Evolutionary conservation across 1,140 invertebrate species (phyloP), one percentile per base, ranked within the genome.

Genomic region (Cherax destructor): DNA sequence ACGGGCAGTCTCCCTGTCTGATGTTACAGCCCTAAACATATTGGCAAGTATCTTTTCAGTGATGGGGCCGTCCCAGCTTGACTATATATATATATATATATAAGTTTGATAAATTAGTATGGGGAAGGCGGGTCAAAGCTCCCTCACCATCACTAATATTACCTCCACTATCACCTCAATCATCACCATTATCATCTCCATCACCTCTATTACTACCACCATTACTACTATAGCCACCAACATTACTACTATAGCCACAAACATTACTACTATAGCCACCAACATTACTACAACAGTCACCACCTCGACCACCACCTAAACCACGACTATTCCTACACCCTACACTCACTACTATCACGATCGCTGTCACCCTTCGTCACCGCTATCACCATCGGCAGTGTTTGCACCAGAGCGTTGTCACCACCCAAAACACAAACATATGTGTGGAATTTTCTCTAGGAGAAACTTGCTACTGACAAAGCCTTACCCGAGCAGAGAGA

Each of bases 361-460:
- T 6, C 65, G 52, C 50, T 16, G 24, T 59, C 72, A 52, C 83
- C 49, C 52, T 49, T 59, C 47, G 24, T 72, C 72, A 86, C 83
- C 72, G 52, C 69, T 59, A 24, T 21, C 16, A 76, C 47, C 72
- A 74, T 41, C 47, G 65, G 7, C 30, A 72, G 16, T n/a, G 61
- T 24, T 21, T 50, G 24, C 61, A 49, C 3, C 9, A n/a, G 83
- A 13, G 5, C 9, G 30, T 24, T 83, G 80, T 83, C 80, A 85
- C 47, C 56, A 52, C 72, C 59, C 83, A 74, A 59, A 86, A 76
- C 9, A 24, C 21, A 76, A 76, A 86, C 56, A 59, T 86, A 76
- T 77, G 69, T 76, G 83, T 86, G 83, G 72, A 72, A 76, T 65
- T 76, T 11, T 21, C 2, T n/a, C 30, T 30, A 6, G 47, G 21